Percentiles rank a stretch among this genome's conserved stretches.
phyloP scores from a whole-genome alignment of 2,888 invertebrate species.

The Troglohyphantes excavatus region DNA sequence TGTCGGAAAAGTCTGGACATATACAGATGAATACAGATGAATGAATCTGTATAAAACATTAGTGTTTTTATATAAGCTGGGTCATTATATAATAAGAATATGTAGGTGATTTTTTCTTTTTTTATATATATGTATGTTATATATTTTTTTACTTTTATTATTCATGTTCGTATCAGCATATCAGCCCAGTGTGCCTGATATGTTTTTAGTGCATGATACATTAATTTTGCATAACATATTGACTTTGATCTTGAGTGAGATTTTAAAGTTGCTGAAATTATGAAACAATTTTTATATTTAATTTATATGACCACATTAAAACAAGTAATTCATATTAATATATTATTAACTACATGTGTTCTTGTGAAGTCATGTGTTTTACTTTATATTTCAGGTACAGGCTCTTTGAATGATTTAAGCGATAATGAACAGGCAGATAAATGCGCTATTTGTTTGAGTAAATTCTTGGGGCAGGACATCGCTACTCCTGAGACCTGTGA shows the following conservation, averaged over 20 bases:
- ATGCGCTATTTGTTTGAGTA: constrained; percentile 94
- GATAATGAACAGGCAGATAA: constrained; percentile 88
- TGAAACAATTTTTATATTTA: constrained; percentile 15
- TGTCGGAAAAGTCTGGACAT: too few species aligned
- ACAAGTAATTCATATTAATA: too few species aligned
- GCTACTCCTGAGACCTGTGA: constrained; percentile 94
- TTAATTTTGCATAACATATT: constrained; percentile 32
- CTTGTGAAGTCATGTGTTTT: too few species aligned
- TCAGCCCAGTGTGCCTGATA: constrained; percentile 21
- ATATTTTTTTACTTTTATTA: not conserved
- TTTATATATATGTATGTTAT: too few species aligned
- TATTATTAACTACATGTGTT: too few species aligned
- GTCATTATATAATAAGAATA: too few species aligned
- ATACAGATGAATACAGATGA: too few species aligned
- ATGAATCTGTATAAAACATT: too few species aligned
- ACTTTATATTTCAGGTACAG: constrained; percentile 30
- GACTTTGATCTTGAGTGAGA: constrained; percentile 48
- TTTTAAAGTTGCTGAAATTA: constrained; percentile 59
- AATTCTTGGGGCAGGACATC: constrained; percentile 89
- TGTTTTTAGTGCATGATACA: constrained; percentile 67
- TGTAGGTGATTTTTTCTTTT: too few species aligned
- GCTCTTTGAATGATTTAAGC: constrained; percentile 46
- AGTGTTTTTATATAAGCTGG: too few species aligned
- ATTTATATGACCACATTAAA: not conserved
- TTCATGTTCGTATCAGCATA: constrained; percentile 73